Percentiles rank a stretch among this genome's conserved stretches.
These are phyloP conservation scores for Cygnus olor DNA, from an alignment of 2,797 vertebrate genomes.

Conservation along the genomic window DNA sequence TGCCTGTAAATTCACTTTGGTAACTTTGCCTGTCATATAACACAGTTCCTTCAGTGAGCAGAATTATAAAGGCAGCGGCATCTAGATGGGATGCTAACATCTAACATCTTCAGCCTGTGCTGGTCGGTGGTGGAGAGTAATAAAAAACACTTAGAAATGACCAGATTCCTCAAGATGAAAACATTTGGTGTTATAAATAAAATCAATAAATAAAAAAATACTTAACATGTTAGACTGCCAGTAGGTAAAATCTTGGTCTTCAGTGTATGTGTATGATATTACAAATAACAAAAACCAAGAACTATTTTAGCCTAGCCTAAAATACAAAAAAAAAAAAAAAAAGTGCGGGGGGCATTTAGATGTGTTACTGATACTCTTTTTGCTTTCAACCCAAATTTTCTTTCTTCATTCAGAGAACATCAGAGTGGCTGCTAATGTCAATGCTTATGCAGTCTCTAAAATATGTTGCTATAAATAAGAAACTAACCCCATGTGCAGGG, in stretches of 20 bases:
- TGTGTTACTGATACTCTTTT: not conserved
- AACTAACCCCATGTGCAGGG: not conserved
- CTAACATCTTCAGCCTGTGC: not conserved
- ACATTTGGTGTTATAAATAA: not conserved
- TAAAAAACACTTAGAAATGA: not conserved
- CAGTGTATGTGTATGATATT: not conserved
- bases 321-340: not conserved
- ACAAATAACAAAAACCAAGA: not conserved
- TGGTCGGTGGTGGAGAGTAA: not conserved
- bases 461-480: conserved; percentile 17
- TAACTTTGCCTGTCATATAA: not conserved
- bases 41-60: not conserved
- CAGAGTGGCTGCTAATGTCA: not conserved
- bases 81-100: not conserved
- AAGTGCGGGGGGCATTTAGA: not conserved
- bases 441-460: not conserved
- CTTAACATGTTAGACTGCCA: not conserved
- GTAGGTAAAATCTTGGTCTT: not conserved
- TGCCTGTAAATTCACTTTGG: not conserved
- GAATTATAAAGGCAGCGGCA: not conserved
- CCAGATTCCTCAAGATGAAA: not conserved
- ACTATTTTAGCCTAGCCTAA: not conserved
- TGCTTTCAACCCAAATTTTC: conserved; percentile 2
- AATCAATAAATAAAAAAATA: not conserved
- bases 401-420: not conserved